These are phyloP conservation scores for Bergia puertoricense DNA, from an alignment of 92 coral and sea anemone genomes.

Conservation along the genomic window DNA sequence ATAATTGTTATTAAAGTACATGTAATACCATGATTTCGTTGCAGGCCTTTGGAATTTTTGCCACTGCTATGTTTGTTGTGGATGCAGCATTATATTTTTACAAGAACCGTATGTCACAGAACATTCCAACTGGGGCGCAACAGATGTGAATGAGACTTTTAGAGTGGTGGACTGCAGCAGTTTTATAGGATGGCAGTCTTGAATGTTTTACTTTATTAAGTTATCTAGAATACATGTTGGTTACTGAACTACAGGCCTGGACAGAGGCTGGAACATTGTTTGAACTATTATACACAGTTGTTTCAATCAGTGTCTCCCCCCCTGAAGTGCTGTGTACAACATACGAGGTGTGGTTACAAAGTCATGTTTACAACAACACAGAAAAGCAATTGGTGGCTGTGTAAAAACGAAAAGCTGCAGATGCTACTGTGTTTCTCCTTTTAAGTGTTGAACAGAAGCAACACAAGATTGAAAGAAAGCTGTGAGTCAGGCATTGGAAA, in stretches of 20 bases:
- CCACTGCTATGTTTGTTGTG: constrained; percentile 67
- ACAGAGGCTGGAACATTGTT: background rate
- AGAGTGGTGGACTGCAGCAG: background rate
- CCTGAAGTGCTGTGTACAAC: too few species aligned
- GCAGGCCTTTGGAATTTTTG: constrained; percentile 89
- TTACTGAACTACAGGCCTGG: background rate
- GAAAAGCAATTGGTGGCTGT: too few species aligned
- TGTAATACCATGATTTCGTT: constrained; percentile 25
- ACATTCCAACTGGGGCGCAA: constrained; percentile 60
- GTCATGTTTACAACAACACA: too few species aligned
- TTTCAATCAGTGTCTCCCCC: too few species aligned
- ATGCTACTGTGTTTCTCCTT: too few species aligned
- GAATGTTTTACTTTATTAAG: too few species aligned
- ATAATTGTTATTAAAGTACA: background rate
- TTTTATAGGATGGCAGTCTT: background rate
- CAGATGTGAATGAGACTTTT: constrained; percentile 15
- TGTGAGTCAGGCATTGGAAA: too few species aligned
- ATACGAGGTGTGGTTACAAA: too few species aligned
- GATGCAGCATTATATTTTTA: constrained; percentile 78
- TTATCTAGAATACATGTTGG: background rate
- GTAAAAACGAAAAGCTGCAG: too few species aligned
- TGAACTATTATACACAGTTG: background rate
- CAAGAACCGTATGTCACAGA: constrained; percentile 59
- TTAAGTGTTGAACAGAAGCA: too few species aligned
- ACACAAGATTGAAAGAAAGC: too few species aligned